phyloP scores from a whole-genome alignment of 1,140 invertebrate genomes.

The Ceratina calcarata region DNA sequence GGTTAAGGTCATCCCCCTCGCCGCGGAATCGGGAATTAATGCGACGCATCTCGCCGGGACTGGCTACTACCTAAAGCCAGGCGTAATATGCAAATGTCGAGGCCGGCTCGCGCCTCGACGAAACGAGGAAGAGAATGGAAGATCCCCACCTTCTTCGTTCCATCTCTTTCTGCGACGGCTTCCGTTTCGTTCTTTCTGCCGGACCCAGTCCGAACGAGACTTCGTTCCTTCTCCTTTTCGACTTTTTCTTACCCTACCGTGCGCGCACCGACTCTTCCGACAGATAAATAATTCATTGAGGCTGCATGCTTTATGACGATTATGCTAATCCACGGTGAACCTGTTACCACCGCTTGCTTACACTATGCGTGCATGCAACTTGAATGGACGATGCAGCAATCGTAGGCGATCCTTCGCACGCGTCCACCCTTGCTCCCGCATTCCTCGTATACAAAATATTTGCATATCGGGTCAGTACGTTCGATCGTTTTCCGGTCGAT shows the following conservation, averaged over 20 bases:
- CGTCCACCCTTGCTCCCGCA: constrained; percentile 10
- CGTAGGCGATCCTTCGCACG: constrained; percentile 56
- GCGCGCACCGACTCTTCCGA: constrained; percentile 53
- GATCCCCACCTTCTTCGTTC: constrained; percentile 43
- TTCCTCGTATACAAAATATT: too few species aligned
- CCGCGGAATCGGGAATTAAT: constrained; percentile 64
- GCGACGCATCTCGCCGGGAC: constrained; percentile 54
- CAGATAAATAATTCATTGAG: constrained; percentile 69
- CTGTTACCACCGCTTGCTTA: constrained; percentile 59
- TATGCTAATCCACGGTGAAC: constrained; percentile 67
- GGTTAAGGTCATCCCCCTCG: constrained; percentile 65
- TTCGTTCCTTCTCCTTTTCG: constrained; percentile 47
- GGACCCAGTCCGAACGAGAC: constrained; percentile 14
- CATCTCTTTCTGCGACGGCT: neutral
- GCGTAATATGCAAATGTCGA: constrained; percentile 66
- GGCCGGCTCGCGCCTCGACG: constrained; percentile 51
- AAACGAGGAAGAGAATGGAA: constrained; percentile 55
- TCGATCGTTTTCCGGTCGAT: too few species aligned
- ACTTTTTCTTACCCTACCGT: constrained; percentile 38
- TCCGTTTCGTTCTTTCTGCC: constrained; percentile 30
- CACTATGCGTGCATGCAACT: constrained; percentile 30
- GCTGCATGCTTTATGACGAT: constrained; percentile 69
- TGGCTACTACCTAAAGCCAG: constrained; percentile 60
- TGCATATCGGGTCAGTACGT: too few species aligned
- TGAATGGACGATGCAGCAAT: constrained; percentile 61